A percentile compares a stretch with the other conserved stretches of the same genome.
Conservation (phyloP, 2,113 vertebrate genomes). For the Stigmatopora argus region DNA sequence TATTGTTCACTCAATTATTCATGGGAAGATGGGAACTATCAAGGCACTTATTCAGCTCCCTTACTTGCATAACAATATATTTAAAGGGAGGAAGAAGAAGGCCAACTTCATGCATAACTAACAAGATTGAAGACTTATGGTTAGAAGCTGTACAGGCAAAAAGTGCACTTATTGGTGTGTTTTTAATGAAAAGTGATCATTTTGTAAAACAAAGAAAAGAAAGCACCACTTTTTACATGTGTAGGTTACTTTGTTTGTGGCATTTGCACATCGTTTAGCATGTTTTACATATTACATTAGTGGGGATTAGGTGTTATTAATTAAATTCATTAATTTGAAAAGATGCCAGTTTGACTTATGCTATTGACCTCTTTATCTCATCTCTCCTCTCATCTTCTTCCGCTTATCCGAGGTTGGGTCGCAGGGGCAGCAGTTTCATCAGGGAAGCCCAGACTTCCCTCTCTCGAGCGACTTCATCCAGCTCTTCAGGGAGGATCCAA, state of each 20-base stretch:
- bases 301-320: not conserved
- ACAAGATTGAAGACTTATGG: slow-evolving; percentile 10
- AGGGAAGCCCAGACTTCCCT: no score
- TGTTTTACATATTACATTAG: not conserved
- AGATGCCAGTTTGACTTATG: no score
- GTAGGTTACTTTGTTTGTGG: no score
- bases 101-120: slow-evolving; percentile 13
- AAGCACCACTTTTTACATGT: not conserved
- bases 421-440: no score
- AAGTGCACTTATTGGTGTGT: not conserved
- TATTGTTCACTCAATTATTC: slow-evolving; percentile 53
- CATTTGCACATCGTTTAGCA: not conserved
- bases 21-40: slow-evolving; percentile 36
- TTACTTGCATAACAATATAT: slow-evolving; percentile 2
- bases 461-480: no score
- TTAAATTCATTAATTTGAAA: no score
- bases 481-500: no score
- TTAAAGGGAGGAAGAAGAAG: not conserved
- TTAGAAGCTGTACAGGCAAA: not conserved
- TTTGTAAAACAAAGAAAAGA: not conserved
- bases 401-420: no score
- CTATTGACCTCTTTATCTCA: no score
- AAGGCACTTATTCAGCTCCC: slow-evolving; percentile 19
- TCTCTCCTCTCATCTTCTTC: no score
- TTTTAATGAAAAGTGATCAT: not conserved